A percentile compares a stretch with the other conserved stretches of the same genome.
These are phyloP conservation scores for Xiphydria camelus DNA, from an alignment of 2,888 invertebrate species.

Conservation along the genomic window DNA sequence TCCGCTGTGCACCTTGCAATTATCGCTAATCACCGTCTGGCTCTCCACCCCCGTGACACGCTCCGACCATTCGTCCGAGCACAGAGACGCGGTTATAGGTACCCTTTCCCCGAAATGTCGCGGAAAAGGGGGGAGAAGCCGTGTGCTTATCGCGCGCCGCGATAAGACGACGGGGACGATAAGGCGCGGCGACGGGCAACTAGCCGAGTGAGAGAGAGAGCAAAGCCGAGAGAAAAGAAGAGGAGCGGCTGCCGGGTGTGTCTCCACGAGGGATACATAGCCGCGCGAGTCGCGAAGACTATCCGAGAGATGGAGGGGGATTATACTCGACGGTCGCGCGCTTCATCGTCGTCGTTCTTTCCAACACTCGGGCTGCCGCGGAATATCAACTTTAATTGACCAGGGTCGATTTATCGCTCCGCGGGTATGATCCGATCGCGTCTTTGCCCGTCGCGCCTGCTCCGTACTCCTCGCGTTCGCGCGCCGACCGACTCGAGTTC, in stretches of 20 bases:
- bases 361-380: constrained; percentile 1
- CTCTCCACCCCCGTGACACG: too few relatives aligned
- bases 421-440: constrained; percentile 15
- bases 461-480: too few relatives aligned
- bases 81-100: too few relatives aligned
- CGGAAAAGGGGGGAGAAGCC: constrained; percentile 1
- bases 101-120: too few relatives aligned
- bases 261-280: constrained; percentile 17
- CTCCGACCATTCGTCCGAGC: too few relatives aligned
- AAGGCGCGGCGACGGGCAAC: constrained; percentile 2
- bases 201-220: constrained; percentile 19
- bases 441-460: too few relatives aligned
- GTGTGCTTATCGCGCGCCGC: constrained; percentile 6
- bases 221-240: constrained; percentile 7
- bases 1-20: too few relatives aligned
- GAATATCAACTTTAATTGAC: constrained; percentile 24
- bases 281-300: constrained; percentile 13
- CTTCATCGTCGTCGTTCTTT: too few relatives aligned
- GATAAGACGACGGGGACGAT: constrained; percentile 11
- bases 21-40: too few relatives aligned
- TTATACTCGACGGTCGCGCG: too few relatives aligned
- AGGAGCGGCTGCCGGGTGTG: constrained; percentile 7
- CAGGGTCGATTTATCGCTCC: constrained; percentile 28
- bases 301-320: too few relatives aligned
- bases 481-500: constrained; percentile 11